Evolutionary conservation across 2,888 invertebrate genomes (phyloP), one percentile per base, ranked within the genome.

Genomic region (Drosophila birchii): DNA sequence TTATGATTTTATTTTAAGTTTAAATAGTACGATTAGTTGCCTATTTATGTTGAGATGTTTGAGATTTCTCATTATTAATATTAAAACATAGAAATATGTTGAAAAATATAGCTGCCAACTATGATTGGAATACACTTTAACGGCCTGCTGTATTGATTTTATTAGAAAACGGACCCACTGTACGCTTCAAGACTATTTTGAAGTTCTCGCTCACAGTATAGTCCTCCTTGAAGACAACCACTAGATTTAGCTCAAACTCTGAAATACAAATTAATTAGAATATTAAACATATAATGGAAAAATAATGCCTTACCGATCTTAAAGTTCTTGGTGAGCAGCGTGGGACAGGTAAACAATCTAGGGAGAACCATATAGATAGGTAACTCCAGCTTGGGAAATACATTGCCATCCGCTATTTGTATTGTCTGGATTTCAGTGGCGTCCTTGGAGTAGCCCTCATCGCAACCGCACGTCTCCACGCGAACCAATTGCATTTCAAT

Each of bases 371-470:
- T 98, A 93, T 97, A 95, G 90, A 99, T 96, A 36, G 98, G 98
- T 89, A 99, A 95, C 78, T 95, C 94, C 53, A 98, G 93, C 76
- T 95, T 95, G 69, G 96, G 95, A 58, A 95, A 94, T 59, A 98
- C 95, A 93, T 98, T 97, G 36, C 99, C 99, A 90, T 97, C 98
- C 1, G 97, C 98, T 75, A 99, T 96, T 94, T 99, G 99, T 91
- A 99, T 98, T 92, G 98, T 99, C 94, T 99, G 99, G 82, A 99
- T 97, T 94, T 99, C 99, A 11, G 98, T 99, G 20, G 98, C 98
- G 97, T 99, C 98, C 92, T 96, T 95, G 2, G 98, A 91, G 92
- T 96, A 98, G 16, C 98, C 98, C 92, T 98, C 98, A 0, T 96
- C 96, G 91, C 96, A 96, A 55, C 98, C 98, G 92, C 98, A 98